Percentiles rank a stretch among this genome's conserved stretches.
Evolutionary conservation across 2,888 invertebrate species (phyloP).

Genomic region (Cantharis rustica): DNA sequence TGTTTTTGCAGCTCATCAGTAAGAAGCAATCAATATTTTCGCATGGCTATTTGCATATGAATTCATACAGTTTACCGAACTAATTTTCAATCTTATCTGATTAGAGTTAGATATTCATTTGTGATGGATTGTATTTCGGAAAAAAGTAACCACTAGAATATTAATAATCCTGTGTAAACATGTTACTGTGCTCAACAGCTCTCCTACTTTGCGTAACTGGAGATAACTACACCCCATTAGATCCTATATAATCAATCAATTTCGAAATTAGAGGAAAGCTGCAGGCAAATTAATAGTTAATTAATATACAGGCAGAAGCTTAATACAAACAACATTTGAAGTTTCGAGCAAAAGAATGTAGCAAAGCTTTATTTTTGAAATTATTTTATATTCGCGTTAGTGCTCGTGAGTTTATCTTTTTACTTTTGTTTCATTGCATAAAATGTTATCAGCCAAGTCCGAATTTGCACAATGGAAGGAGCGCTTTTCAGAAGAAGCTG

Average conservation of each 20-base stretch:
- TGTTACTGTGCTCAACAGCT: background rate
- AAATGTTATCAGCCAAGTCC: background rate
- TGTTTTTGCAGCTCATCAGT: background rate
- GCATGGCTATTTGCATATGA: background rate
- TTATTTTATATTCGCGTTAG: background rate
- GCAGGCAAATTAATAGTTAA: background rate
- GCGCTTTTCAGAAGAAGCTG: background rate
- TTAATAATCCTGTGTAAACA: background rate
- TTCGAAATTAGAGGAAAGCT: background rate
- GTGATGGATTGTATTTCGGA: background rate
- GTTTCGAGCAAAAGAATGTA: no score
- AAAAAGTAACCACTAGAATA: background rate
- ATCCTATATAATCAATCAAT: conserved; percentile 1
- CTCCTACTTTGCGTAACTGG: background rate
- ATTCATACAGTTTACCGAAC: background rate
- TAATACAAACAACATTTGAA: background rate
- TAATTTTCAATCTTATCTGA: background rate
- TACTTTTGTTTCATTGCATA: background rate
- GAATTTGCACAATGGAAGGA: background rate
- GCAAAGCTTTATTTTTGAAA: background rate
- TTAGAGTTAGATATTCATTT: background rate
- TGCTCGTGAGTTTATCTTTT: background rate
- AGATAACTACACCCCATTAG: background rate
- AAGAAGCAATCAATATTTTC: background rate
- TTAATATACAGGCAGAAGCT: background rate